Percentiles rank a stretch among this genome's conserved stretches.
Conservation (phyloP, 2,797 vertebrate genomes). For the Scyliorhinus canicula region DNA sequence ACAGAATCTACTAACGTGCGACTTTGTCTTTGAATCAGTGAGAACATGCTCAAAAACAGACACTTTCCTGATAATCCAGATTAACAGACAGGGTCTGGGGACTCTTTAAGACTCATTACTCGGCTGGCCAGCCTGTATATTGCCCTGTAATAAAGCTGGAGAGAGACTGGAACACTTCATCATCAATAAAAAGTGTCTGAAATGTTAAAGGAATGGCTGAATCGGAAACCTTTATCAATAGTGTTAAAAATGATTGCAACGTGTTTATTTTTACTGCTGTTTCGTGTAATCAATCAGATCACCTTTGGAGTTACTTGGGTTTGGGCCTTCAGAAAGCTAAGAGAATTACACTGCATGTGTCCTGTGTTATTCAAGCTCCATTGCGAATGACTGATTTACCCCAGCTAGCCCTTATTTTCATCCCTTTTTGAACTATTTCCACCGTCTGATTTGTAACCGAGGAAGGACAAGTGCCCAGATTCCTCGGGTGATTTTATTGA, state of each 20-base stretch:
- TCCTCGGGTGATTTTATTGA: background rate
- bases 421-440: background rate
- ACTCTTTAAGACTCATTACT: background rate
- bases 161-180: background rate
- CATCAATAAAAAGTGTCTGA: constrained; percentile 22
- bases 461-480: background rate
- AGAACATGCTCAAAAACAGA: background rate
- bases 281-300: background rate
- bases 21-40: background rate
- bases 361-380: background rate
- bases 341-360: background rate
- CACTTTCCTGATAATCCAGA: background rate
- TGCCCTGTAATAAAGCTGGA: background rate
- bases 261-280: background rate
- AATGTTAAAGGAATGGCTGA: background rate
- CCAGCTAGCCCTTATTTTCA: background rate
- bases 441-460: background rate
- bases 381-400: background rate
- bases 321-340: background rate
- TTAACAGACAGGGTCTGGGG: background rate
- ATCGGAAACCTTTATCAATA: background rate
- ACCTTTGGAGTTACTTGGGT: background rate
- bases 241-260: background rate
- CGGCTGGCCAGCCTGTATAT: background rate
- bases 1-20: background rate